phyloP scores from a whole-genome alignment of 2,888 invertebrate genomes.

The Silvanus unidentatus region DNA sequence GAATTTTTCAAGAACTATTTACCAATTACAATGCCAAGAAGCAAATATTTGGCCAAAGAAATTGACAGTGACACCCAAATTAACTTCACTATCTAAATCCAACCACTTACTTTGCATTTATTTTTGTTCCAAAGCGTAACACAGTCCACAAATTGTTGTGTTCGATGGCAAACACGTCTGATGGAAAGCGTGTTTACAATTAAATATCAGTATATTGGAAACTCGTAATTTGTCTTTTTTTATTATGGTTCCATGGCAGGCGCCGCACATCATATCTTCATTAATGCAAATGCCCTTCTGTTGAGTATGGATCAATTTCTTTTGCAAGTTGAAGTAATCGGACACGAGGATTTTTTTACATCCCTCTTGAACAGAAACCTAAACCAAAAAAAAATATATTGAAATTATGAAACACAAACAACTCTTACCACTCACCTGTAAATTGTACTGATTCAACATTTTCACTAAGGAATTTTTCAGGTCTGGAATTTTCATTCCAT shows the following conservation, averaged over 20 bases:
- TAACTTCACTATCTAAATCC: conserved; percentile 6
- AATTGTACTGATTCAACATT: conserved; percentile 91
- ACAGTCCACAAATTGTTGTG: conserved; percentile 39
- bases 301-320: conserved; percentile 71
- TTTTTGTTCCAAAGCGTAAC: conserved; percentile 35
- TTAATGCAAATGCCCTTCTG: conserved; percentile 69
- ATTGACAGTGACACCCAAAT: conserved; percentile 11
- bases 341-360: conserved; percentile 84
- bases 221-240: conserved; percentile 65
- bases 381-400: conserved; percentile 2
- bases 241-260: conserved; percentile 72
- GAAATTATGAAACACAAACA: conserved; percentile 15
- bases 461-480: conserved; percentile 86
- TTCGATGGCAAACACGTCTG: conserved; percentile 68
- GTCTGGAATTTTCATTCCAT: conserved; percentile 80
- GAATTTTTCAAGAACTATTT: too few relatives aligned
- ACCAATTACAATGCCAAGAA: conserved; percentile 4
- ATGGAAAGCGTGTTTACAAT: conserved; percentile 87
- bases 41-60: conserved; percentile 18
- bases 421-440: conserved; percentile 54
- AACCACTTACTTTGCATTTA: conserved; percentile 14
- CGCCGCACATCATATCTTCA: conserved; percentile 72
- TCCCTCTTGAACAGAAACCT: conserved; percentile 83
- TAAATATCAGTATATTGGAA: conserved; percentile 72
- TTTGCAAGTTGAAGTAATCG: conserved; percentile 84